Conservation (phyloP, 2,888 invertebrate species). For the Cataglyphis rosenhaueri region DNA sequence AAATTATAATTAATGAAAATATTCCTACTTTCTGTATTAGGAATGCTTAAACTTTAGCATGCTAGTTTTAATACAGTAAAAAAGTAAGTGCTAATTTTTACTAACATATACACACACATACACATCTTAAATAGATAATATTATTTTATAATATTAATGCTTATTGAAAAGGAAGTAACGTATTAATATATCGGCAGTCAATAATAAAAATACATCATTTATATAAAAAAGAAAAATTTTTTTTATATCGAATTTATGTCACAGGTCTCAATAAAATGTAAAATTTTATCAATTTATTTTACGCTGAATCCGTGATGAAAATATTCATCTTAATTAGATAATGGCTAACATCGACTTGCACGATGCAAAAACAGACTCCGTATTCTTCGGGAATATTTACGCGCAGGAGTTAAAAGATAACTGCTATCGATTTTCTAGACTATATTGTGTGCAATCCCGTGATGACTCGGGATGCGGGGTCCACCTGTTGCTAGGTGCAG, state of each 20-base stretch:
- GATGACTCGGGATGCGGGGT: constrained; percentile 58
- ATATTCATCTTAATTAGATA: constrained; percentile 12
- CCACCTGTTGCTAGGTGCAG: constrained; percentile 72
- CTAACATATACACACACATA: too few relatives aligned
- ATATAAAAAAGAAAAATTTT: neutral
- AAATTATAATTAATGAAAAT: too few relatives aligned
- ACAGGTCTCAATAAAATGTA: neutral
- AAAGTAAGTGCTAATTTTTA: neutral
- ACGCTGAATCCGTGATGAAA: neutral
- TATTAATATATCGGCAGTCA: neutral
- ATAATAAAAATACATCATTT: neutral
- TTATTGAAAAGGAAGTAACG: neutral
- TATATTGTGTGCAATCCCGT: constrained; percentile 45
- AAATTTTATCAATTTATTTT: constrained; percentile 1
- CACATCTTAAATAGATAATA: neutral
- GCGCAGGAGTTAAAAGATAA: constrained; percentile 63
- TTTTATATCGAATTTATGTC: neutral
- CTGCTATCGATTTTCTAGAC: constrained; percentile 68
- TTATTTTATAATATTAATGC: neutral
- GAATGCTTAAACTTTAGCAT: neutral
- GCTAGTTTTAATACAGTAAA: neutral
- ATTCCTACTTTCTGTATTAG: neutral
- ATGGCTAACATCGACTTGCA: neutral
- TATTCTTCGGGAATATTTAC: constrained; percentile 61
- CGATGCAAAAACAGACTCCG: constrained; percentile 3